A percentile compares a stretch with the other conserved stretches of the same genome.
Evolutionary conservation across 2,797 vertebrate genomes (phyloP).

Genomic region (Moxostoma hubbsi): DNA sequence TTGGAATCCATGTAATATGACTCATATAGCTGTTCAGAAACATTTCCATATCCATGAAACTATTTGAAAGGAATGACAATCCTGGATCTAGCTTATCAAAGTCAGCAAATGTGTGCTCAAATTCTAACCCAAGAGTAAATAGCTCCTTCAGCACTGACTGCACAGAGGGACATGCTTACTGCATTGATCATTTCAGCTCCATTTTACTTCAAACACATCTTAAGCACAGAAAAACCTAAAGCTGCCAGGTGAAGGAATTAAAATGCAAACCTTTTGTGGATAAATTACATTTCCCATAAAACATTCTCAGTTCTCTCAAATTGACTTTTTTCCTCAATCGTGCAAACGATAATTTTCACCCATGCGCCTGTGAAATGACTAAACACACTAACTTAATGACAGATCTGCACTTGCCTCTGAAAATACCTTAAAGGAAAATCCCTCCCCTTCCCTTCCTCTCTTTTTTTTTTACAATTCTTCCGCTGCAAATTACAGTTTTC

Average conservation of each 20-base stretch:
- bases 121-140: neutral
- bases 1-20: neutral
- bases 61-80: constrained; percentile 27
- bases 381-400: constrained; percentile 59
- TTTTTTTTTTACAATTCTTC: constrained; percentile 42
- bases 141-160: constrained; percentile 9
- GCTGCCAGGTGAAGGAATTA: neutral
- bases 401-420: constrained; percentile 56
- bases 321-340: neutral
- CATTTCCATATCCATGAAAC: neutral
- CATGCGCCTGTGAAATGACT: constrained; percentile 69
- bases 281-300: constrained; percentile 33
- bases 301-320: constrained; percentile 15
- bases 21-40: neutral
- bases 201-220: constrained; percentile 25
- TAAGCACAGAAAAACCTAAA: constrained; percentile 9
- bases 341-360: constrained; percentile 19
- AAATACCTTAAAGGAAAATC: constrained; percentile 48
- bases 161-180: constrained; percentile 4
- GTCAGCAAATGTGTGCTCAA: constrained; percentile 8
- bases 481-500: constrained; percentile 72
- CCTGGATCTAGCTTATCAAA: constrained; percentile 23
- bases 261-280: neutral
- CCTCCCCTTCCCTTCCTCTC: constrained; percentile 49
- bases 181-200: constrained; percentile 1